These are phyloP conservation scores for Cecidostiba fungosa DNA, from an alignment of 2,888 invertebrate species.

Conservation along the genomic window DNA sequence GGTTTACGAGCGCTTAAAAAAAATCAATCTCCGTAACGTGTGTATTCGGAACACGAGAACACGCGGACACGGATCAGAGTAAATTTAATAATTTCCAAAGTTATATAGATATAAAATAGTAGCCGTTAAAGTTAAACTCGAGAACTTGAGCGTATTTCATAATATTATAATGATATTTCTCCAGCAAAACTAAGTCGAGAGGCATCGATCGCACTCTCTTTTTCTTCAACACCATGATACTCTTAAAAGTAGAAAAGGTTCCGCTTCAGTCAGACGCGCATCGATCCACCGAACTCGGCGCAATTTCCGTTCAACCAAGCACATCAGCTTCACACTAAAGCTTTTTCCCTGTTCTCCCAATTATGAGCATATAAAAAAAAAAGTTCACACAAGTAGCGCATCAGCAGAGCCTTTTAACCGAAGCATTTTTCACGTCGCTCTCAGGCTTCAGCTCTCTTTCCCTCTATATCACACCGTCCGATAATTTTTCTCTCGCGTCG, in stretches of 20 bases:
- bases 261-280: neutral
- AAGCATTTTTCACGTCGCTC: neutral
- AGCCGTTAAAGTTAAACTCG: too few relatives aligned
- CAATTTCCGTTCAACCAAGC: neutral
- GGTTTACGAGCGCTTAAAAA: slow-evolving; percentile 23
- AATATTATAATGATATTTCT: too few relatives aligned
- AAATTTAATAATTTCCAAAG: neutral
- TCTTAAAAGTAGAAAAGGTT: neutral
- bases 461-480: neutral
- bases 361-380: neutral
- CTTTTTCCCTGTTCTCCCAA: neutral
- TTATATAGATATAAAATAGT: too few relatives aligned
- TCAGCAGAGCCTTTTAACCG: neutral
- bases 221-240: neutral
- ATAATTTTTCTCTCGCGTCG: neutral
- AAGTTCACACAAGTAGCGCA: neutral
- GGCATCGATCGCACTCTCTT: neutral
- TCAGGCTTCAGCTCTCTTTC: neutral
- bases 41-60: neutral
- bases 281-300: neutral
- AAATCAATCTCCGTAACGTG: neutral
- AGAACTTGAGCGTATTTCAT: too few relatives aligned
- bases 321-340: neutral
- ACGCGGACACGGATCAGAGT: neutral
- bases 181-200: too few relatives aligned